Percentiles rank a stretch among this genome's conserved stretches.
Evolutionary conservation across 1,140 invertebrate species (phyloP).

Genomic region (Neodiprion lecontei): DNA sequence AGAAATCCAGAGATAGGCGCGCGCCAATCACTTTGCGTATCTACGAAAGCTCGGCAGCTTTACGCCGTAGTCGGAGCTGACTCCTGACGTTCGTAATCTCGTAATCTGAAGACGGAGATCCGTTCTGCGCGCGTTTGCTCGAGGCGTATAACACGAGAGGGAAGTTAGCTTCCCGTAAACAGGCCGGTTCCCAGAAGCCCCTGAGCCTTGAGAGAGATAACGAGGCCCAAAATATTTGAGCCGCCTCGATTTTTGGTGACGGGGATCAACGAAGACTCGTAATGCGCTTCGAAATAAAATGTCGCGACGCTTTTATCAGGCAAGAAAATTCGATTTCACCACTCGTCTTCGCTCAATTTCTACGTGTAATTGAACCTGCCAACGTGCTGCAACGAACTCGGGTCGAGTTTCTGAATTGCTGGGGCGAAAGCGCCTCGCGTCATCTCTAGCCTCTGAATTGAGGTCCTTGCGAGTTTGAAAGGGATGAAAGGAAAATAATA

Average conservation of each 20-base stretch:
- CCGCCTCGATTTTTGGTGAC: background rate
- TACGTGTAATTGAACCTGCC: constrained; percentile 4
- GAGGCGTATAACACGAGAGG: too few species aligned
- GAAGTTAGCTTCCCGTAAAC: background rate
- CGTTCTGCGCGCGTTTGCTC: too few species aligned
- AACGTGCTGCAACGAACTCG: background rate
- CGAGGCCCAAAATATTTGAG: background rate
- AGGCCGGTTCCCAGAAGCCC: background rate
- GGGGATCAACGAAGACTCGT: background rate
- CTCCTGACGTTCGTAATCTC: too few species aligned
- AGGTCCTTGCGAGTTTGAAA: background rate
- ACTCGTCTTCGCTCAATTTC: background rate
- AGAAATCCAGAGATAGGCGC: too few species aligned
- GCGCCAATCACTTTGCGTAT: too few species aligned
- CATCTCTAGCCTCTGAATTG: background rate
- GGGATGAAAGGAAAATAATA: background rate
- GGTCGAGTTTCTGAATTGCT: background rate
- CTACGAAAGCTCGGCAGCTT: too few species aligned
- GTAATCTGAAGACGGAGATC: too few species aligned
- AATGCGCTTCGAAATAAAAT: background rate
- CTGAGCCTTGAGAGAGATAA: background rate
- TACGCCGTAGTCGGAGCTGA: too few species aligned
- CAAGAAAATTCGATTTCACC: background rate
- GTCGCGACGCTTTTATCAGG: background rate
- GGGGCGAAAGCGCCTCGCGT: background rate